Percentiles rank a stretch among this genome's conserved stretches.
Conservation (phyloP, 2,113 vertebrate genomes). For the Eulemur macaco region DNA sequence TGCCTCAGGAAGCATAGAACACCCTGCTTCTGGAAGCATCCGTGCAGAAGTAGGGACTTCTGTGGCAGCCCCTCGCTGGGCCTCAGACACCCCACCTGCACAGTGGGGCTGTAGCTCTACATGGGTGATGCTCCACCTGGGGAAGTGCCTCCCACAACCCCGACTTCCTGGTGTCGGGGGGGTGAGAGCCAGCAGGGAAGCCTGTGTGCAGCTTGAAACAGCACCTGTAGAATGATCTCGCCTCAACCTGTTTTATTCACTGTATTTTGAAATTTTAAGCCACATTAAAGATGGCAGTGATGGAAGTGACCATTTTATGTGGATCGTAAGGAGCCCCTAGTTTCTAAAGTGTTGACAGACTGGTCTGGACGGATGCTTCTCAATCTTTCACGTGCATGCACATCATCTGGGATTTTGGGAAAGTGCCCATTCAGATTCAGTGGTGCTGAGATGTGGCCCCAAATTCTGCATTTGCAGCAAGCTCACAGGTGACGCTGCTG, state of each 20-base stretch:
- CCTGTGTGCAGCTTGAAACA: background rate
- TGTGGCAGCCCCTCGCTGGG: background rate
- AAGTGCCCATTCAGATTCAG: background rate
- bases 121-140: background rate
- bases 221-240: background rate
- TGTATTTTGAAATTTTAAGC: background rate
- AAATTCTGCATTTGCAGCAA: background rate
- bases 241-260: background rate
- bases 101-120: background rate
- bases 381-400: background rate
- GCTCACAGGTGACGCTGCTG: background rate
- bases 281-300: background rate
- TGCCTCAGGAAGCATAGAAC: background rate
- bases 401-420: background rate
- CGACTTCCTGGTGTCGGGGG: background rate
- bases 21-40: background rate
- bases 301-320: background rate
- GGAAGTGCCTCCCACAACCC: rapidly evolving
- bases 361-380: background rate
- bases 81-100: no score
- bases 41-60: rapidly evolving
- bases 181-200: background rate
- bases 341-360: background rate
- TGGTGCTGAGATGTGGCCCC: background rate
- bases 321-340: background rate